Conservation (phyloP, 2,797 vertebrate species). For the Malacoraja senta region DNA sequence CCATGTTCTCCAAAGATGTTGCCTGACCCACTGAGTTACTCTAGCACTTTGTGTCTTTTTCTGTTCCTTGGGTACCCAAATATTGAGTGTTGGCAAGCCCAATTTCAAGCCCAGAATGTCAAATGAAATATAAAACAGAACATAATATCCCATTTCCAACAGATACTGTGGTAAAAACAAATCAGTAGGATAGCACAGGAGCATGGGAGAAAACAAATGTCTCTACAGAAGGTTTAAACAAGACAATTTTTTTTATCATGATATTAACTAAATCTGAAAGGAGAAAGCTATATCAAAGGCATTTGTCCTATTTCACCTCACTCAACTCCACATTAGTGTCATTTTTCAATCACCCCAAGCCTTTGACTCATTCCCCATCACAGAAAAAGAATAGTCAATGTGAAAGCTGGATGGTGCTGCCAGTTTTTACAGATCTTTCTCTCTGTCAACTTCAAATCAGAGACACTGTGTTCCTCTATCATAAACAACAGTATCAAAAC, state of each 20-base stretch:
- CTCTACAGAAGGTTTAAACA: background rate
- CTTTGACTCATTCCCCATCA: background rate
- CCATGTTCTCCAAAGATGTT: too few relatives aligned
- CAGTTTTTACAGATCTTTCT: background rate
- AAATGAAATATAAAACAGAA: background rate
- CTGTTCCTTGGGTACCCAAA: too few relatives aligned
- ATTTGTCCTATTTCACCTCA: background rate
- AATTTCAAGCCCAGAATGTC: background rate
- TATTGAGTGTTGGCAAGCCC: too few relatives aligned
- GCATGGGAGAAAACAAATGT: background rate
- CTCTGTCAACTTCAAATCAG: conserved; percentile 40
- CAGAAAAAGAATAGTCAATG: background rate
- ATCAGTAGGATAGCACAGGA: background rate
- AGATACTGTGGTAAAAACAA: background rate
- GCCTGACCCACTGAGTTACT: too few relatives aligned
- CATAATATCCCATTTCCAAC: background rate
- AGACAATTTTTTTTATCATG: background rate
- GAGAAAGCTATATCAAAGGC: conserved; percentile 26
- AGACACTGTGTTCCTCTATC: conserved; percentile 46
- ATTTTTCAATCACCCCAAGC: background rate
- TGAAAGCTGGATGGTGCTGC: background rate
- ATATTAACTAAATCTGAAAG: conserved; percentile 14
- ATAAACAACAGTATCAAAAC: conserved; percentile 60
- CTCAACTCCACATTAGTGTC: conserved; percentile 8
- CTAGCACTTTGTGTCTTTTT: too few relatives aligned